Evolutionary conservation across 2,113 vertebrate genomes (phyloP).

Genomic region (Setophaga kirtlandii): DNA sequence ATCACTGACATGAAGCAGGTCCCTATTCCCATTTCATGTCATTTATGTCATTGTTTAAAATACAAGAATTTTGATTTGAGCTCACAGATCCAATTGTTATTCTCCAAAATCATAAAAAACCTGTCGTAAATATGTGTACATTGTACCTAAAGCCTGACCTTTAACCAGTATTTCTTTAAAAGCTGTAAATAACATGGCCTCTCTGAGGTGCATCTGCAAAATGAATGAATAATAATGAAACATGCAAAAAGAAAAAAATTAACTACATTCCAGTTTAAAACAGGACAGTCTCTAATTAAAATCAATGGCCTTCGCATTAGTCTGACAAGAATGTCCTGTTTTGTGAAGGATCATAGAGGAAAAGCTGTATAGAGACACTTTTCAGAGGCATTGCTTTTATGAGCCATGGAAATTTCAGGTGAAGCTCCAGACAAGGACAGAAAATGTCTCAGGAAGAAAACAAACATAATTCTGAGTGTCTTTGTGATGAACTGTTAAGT

Average conservation of each 20-base stretch:
- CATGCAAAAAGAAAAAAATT: not conserved
- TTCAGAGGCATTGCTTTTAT: not conserved
- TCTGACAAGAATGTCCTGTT: not conserved
- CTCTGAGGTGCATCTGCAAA: not conserved
- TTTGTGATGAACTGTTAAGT: not conserved
- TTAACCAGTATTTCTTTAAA: not conserved
- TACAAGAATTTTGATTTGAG: not conserved
- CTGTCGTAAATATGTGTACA: not conserved
- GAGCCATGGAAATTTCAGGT: not conserved
- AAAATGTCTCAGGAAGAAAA: not conserved
- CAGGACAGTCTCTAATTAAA: not conserved
- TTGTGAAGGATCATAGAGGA: not conserved
- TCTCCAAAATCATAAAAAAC: not conserved
- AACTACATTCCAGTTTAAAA: not conserved
- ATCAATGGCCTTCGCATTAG: not conserved
- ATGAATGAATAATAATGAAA: not conserved
- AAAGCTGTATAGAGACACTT: not conserved
- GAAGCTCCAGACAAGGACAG: not conserved
- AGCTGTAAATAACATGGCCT: not conserved
- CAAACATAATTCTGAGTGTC: not conserved
- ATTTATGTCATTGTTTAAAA: constrained; percentile 8
- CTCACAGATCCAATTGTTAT: not conserved
- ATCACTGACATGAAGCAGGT: not conserved
- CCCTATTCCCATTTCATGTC: not conserved
- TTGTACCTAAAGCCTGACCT: not conserved